Conservation (phyloP, 2,888 invertebrate genomes). For the Apeira syringaria region DNA sequence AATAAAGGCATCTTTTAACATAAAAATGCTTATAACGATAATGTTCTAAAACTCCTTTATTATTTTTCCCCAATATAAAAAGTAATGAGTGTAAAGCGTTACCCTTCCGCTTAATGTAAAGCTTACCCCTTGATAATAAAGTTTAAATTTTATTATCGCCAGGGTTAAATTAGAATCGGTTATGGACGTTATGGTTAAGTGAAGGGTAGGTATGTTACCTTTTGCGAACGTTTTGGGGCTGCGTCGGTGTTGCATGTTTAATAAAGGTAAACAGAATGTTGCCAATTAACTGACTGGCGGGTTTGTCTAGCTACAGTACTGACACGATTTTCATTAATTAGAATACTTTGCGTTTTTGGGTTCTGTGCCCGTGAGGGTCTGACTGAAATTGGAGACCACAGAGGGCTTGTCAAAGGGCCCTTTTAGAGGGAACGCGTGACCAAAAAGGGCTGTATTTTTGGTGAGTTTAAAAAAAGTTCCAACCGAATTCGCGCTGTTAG, state of each 20-base stretch:
- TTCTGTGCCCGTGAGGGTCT: neutral
- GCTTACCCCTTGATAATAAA: slow-evolving; percentile 36
- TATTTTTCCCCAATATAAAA: slow-evolving; percentile 62
- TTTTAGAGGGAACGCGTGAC: too few relatives aligned
- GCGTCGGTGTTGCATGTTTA: slow-evolving; percentile 35
- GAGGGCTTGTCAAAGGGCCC: too few relatives aligned
- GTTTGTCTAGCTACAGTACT: slow-evolving; percentile 10
- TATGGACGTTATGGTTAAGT: slow-evolving; percentile 26
- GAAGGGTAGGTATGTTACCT: slow-evolving; percentile 30
- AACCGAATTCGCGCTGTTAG: too few relatives aligned
- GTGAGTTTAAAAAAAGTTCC: too few relatives aligned
- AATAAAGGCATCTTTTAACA: slow-evolving; percentile 43
- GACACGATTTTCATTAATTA: slow-evolving; percentile 14
- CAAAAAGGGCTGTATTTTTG: too few relatives aligned
- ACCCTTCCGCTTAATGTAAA: slow-evolving; percentile 29
- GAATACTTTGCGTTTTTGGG: slow-evolving; percentile 3
- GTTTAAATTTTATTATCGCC: slow-evolving; percentile 38
- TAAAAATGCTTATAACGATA: slow-evolving; percentile 49
- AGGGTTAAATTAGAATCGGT: slow-evolving; percentile 42
- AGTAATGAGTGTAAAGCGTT: slow-evolving; percentile 48
- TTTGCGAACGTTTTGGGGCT: slow-evolving; percentile 38
- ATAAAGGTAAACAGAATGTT: slow-evolving; percentile 26
- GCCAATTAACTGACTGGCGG: slow-evolving; percentile 15
- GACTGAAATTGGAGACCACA: too few relatives aligned
- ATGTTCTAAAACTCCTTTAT: slow-evolving; percentile 57